These are phyloP conservation scores for Hofmannophila pseudospretella DNA, from an alignment of 2,888 invertebrate species.

Conservation along the genomic window DNA sequence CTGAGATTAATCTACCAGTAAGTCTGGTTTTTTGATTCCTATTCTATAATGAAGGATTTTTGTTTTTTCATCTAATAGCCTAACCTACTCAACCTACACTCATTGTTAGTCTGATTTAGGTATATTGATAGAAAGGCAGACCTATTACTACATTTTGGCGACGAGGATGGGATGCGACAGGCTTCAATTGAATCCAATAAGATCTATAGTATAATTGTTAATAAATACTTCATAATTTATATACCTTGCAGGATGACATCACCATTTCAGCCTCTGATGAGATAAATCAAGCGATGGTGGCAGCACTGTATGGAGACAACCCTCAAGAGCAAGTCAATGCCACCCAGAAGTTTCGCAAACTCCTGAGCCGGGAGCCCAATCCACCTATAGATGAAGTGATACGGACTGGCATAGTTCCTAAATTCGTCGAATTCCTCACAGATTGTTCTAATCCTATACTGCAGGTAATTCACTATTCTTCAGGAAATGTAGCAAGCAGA, in stretches of 20 bases:
- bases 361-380: conserved; percentile 95
- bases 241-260: conserved; percentile 65
- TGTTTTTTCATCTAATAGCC: too few species aligned
- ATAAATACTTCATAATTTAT: too few species aligned
- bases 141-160: too few species aligned
- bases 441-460: conserved; percentile 89
- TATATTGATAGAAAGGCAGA: too few species aligned
- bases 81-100: too few species aligned
- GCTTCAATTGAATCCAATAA: too few species aligned
- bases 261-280: conserved; percentile 63
- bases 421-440: conserved; percentile 94
- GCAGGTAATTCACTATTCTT: conserved; percentile 84
- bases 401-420: conserved; percentile 94
- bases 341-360: conserved; percentile 95
- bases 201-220: too few species aligned
- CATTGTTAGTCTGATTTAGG: too few species aligned
- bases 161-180: too few species aligned
- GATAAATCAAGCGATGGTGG: conserved; percentile 90
- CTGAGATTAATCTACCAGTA: conserved; percentile 59
- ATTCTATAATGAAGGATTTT: too few species aligned
- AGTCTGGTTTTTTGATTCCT: conserved; percentile 13
- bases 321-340: conserved; percentile 89
- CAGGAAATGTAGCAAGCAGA: too few species aligned
- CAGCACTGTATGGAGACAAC: conserved; percentile 86
- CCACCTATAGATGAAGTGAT: conserved; percentile 99